Percentiles rank a stretch among this genome's conserved stretches.
phyloP scores from a whole-genome alignment of 2,888 invertebrate genomes.

The Oscheius myriophilus region DNA sequence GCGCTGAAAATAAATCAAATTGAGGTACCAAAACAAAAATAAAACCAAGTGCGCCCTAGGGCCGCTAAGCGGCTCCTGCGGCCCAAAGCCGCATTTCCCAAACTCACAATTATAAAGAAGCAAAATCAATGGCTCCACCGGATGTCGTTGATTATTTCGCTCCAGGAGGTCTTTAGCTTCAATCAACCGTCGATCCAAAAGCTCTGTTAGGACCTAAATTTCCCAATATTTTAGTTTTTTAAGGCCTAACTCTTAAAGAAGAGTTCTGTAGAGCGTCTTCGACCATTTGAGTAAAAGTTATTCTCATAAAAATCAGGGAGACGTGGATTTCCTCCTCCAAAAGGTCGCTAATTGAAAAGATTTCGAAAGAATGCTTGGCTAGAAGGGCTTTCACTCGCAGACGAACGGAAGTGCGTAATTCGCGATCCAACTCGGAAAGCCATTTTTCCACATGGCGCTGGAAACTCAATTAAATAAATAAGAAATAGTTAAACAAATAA shows the following conservation, averaged over 20 bases:
- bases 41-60: too few relatives aligned
- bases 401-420: conserved; percentile 45
- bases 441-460: conserved; percentile 66
- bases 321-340: conserved; percentile 37
- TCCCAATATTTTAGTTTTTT: background rate
- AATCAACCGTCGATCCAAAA: background rate
- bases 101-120: conserved; percentile 7
- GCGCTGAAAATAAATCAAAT: too few relatives aligned
- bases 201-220: conserved; percentile 6
- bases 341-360: background rate
- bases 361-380: conserved; percentile 13
- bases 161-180: background rate
- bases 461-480: background rate
- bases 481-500: too few relatives aligned
- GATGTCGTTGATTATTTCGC: background rate
- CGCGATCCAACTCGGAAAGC: conserved; percentile 62
- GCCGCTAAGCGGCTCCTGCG: too few relatives aligned
- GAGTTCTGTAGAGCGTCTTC: conserved; percentile 55
- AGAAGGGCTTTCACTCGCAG: conserved; percentile 27
- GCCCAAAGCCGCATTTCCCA: too few relatives aligned
- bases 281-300: conserved; percentile 52
- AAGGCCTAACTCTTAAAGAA: conserved; percentile 33
- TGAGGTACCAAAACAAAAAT: too few relatives aligned
- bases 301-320: conserved; percentile 47
- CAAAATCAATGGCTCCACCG: background rate